A percentile compares a stretch with the other conserved stretches of the same genome.
Evolutionary conservation across 92 coral and sea anemone genomes (phyloP).

Genomic region (Paramuricea clavata): DNA sequence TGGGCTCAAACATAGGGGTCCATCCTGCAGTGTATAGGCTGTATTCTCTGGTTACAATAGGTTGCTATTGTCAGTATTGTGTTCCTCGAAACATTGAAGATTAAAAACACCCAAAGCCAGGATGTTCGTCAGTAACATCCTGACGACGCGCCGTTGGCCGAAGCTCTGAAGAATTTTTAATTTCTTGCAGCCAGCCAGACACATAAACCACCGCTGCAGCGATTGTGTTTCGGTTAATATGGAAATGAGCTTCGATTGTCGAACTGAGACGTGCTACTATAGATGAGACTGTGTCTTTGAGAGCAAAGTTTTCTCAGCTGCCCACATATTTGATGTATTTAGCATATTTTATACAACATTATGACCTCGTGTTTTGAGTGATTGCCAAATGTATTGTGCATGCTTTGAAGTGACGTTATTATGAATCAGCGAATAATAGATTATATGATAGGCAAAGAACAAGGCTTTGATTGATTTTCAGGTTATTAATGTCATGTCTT

Average conservation of each 20-base stretch:
- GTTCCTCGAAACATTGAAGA: too few relatives aligned
- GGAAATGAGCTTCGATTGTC: neutral
- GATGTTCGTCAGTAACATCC: too few relatives aligned
- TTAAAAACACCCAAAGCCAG: too few relatives aligned
- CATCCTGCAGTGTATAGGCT: too few relatives aligned
- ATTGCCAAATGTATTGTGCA: neutral
- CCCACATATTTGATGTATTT: neutral
- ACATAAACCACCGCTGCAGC: too few relatives aligned
- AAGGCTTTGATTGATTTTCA: neutral
- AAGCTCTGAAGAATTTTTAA: too few relatives aligned
- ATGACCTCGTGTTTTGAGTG: neutral
- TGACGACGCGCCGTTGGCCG: too few relatives aligned
- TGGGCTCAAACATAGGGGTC: too few relatives aligned
- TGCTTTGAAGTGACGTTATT: neutral
- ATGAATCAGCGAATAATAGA: neutral
- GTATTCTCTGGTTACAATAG: too few relatives aligned
- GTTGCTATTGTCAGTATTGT: too few relatives aligned
- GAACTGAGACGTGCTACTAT: constrained; percentile 1
- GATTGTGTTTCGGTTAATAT: too few relatives aligned
- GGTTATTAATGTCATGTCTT: neutral
- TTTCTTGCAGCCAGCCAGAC: too few relatives aligned
- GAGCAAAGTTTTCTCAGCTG: neutral
- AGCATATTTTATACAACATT: neutral
- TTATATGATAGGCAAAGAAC: neutral
- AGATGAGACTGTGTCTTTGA: neutral